A percentile compares a stretch with the other conserved stretches of the same genome.
phyloP scores from a whole-genome alignment of 2,797 vertebrate species.

The Catostomus latipinnis region DNA sequence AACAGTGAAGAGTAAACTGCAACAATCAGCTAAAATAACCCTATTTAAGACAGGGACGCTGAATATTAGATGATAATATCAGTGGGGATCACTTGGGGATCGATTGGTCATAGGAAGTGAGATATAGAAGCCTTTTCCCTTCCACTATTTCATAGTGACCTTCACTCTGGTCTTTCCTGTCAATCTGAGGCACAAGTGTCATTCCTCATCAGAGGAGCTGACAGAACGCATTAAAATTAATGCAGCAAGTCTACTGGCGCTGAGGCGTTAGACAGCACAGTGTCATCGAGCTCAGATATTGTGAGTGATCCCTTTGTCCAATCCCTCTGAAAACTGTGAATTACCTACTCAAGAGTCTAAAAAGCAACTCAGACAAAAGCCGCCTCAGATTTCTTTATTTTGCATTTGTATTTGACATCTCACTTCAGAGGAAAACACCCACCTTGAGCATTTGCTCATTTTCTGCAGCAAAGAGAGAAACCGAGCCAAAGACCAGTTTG shows the following conservation, averaged over 20 bases:
- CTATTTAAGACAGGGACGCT: slow-evolving; percentile 5
- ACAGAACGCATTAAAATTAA: slow-evolving; percentile 70
- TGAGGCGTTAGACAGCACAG: slow-evolving; percentile 43
- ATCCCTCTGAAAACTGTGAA: slow-evolving; percentile 1
- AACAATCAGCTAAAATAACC: slow-evolving; percentile 41
- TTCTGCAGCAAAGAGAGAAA: slow-evolving; percentile 96
- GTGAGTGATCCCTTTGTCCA: background rate
- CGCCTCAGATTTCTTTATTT: background rate
- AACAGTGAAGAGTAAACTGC: slow-evolving; percentile 18
- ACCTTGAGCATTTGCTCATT: slow-evolving; percentile 99
- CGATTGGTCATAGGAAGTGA: slow-evolving; percentile 36
- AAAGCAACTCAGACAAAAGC: slow-evolving; percentile 6
- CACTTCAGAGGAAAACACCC: slow-evolving; percentile 36
- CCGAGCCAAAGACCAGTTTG: slow-evolving; percentile 97
- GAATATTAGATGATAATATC: slow-evolving; percentile 33
- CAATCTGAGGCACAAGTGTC: slow-evolving; percentile 64
- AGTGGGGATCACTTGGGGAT: slow-evolving; percentile 11
- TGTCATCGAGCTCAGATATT: slow-evolving; percentile 41
- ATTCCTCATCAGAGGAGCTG: slow-evolving; percentile 65
- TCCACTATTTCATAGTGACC: slow-evolving; percentile 62
- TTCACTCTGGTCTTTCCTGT: slow-evolving; percentile 65
- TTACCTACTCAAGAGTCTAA: slow-evolving; percentile 8
- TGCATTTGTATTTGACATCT: slow-evolving; percentile 2
- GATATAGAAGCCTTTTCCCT: slow-evolving; percentile 32
- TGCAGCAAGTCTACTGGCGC: slow-evolving; percentile 54